phyloP scores from a whole-genome alignment of 2,113 vertebrate species.

The Calidris pygmaea region DNA sequence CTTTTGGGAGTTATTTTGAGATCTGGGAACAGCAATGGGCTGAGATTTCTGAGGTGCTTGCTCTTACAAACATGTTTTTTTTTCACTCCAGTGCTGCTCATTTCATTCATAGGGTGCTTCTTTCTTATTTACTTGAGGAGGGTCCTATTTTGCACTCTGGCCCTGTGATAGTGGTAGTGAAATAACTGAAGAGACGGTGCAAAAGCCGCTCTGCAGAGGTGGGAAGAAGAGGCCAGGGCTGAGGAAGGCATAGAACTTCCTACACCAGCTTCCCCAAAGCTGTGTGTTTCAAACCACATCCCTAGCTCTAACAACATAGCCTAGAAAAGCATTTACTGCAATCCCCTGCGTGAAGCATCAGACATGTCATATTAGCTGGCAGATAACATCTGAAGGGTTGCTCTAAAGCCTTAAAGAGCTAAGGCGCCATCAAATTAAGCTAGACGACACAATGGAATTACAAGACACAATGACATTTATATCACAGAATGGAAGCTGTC shows the following conservation, averaged over 20 bases:
- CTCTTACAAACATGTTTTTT: neutral
- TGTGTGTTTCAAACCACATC: neutral
- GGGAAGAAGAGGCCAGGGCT: neutral
- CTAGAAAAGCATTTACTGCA: neutral
- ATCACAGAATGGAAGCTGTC: neutral
- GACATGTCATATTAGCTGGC: neutral
- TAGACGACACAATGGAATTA: neutral
- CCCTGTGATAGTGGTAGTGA: neutral
- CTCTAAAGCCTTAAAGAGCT: neutral
- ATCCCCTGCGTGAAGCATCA: neutral
- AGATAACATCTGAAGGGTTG: neutral
- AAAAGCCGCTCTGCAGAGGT: neutral
- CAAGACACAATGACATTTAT: neutral
- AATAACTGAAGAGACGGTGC: neutral
- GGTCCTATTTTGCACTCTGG: neutral
- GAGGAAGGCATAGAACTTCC: neutral
- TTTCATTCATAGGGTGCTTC: neutral
- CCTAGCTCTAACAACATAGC: neutral
- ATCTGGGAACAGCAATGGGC: neutral
- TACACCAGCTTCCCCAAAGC: neutral
- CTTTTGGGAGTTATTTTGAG: neutral
- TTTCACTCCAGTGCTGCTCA: neutral
- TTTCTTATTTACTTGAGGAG: neutral
- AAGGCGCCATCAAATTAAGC: neutral
- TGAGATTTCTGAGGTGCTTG: neutral